phyloP scores from a whole-genome alignment of 2,113 vertebrate species.

The Athene noctua region DNA sequence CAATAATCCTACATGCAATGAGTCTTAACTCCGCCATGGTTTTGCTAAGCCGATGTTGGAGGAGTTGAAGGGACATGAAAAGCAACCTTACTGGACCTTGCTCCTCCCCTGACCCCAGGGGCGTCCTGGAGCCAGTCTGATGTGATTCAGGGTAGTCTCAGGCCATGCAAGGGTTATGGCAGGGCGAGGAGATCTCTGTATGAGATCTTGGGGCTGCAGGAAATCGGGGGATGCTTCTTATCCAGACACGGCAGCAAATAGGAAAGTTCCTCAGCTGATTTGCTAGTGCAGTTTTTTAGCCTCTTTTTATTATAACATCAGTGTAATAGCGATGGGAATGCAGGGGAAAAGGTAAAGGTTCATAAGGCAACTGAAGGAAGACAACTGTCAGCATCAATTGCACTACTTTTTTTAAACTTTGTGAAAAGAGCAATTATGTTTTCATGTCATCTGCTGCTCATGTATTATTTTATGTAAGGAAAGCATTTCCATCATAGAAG shows the following conservation, averaged over 20 bases:
- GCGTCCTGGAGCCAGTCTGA: neutral
- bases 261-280: neutral
- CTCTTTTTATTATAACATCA: neutral
- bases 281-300: neutral
- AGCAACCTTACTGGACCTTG: neutral
- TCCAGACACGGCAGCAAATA: neutral
- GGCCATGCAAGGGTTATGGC: neutral
- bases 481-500: neutral
- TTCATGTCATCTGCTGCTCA: neutral
- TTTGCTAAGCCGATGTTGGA: neutral
- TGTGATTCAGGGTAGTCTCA: neutral
- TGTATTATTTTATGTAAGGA: neutral
- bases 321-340: neutral
- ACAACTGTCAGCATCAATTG: neutral
- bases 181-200: neutral
- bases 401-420: neutral
- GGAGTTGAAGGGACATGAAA: neutral
- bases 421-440: neutral
- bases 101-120: neutral
- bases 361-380: neutral
- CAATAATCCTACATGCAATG: rapidly evolving
- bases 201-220: neutral
- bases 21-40: neutral
- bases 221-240: neutral
- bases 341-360: neutral